Base-by-base conservation (phyloP, 2,797 vertebrate species). In the Coranthus polyacanthus region DNA sequence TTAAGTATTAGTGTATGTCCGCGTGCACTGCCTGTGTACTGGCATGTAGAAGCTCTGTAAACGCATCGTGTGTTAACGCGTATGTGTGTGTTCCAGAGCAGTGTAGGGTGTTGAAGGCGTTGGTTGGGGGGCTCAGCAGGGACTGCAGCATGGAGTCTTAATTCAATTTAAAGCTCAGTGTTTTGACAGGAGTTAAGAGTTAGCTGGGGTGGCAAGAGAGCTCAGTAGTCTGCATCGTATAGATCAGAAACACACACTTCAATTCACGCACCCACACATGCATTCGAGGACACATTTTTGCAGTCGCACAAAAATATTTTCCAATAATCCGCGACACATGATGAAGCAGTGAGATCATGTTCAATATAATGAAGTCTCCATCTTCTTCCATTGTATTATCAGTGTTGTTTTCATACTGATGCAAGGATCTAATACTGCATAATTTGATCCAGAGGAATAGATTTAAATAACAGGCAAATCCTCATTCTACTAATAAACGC, bases 111-210 rank as follows among this genome's bases (percentile, higher is more conserved):
- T 84, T 76, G 72, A 83, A 88, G 82, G 82, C 64, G 13, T 78
- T 74, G 56, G 88, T 83, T 65, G 78, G 78, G 75, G 78, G 79
- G 68, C 88, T 88, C 82, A 71, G 74, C 72, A 41, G 87, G 86
- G 82, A 88, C 91, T 89, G 62, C 91, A 92, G 93, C 92, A 92
- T 92, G 91, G 92, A 89, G 93, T 94, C 96, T 92, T 97, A 96
- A 98, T 97, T 97, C 92, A 96, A 96, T 97, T 96, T 95, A 91
- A 86, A 82, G 91, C 73, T 84, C 83, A 71, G 68, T 96, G 83
- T 95, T 95, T 95, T 91, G 94, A 95, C 93, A 94, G 94, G 91
- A 94, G 94, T 94, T 95, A 93, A 92, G 92, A 90, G 90, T 95
- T 96, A 94, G 92, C 88, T 72, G 89, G 74, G 85, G 84, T 86